These are phyloP conservation scores for Triplophysa dalaica DNA, from an alignment of 2,113 vertebrate species.

Conservation along the genomic window DNA sequence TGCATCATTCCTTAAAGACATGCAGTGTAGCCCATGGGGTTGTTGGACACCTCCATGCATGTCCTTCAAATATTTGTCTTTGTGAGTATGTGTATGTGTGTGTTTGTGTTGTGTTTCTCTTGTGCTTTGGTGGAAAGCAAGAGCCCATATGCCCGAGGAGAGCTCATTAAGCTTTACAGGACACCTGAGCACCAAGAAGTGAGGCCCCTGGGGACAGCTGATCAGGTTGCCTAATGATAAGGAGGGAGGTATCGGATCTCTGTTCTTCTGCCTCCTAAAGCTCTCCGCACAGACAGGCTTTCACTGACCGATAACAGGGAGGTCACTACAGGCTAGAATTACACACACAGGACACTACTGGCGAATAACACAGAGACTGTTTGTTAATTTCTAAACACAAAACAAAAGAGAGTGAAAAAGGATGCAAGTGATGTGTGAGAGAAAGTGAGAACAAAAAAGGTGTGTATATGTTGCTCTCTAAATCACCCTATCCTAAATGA, in stretches of 20 bases:
- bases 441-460: neutral
- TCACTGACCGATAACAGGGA: conserved; percentile 36
- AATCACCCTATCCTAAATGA: neutral
- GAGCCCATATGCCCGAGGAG: neutral
- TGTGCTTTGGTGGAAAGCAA: neutral
- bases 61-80: neutral
- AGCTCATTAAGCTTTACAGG: conserved; percentile 23
- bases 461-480: neutral
- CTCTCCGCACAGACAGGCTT: conserved; percentile 30
- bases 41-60: neutral
- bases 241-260: conserved; percentile 26
- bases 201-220: neutral
- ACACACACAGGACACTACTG: conserved; percentile 12
- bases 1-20: neutral
- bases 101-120: neutral
- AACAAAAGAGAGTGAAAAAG: conserved; percentile 10
- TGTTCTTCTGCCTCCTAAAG: conserved; percentile 3
- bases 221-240: conserved; percentile 27
- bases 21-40: too few relatives aligned
- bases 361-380: neutral
- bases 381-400: neutral
- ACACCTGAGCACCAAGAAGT: conserved; percentile 33
- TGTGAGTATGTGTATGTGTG: neutral
- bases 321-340: conserved; percentile 30
- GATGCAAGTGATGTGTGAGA: neutral